Evolutionary conservation across 2,113 vertebrate species (phyloP).

Genomic region (Periophthalmus modestus): DNA sequence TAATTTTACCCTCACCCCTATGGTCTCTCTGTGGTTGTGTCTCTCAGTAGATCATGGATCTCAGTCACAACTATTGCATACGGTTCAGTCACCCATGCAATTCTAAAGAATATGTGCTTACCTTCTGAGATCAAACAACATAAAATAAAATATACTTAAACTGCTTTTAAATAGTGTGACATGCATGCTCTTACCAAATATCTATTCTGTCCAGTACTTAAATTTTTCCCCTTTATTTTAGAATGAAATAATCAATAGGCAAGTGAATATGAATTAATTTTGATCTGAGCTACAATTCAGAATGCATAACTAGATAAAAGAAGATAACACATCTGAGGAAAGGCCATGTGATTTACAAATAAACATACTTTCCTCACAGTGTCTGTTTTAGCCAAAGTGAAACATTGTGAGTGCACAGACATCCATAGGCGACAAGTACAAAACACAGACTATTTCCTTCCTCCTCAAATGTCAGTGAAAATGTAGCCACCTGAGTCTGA

Average conservation of each 20-base stretch:
- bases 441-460: conserved; percentile 3
- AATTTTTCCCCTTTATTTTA: neutral
- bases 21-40: neutral
- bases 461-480: conserved; percentile 54
- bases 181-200: neutral
- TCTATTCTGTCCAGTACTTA: neutral
- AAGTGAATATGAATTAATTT: neutral
- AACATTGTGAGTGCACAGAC: neutral
- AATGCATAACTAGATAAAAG: neutral
- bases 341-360: neutral
- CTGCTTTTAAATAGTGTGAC: too few species aligned
- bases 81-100: too few species aligned
- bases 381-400: neutral
- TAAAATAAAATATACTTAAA: neutral
- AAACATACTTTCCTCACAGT: neutral
- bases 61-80: too few species aligned
- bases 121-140: neutral
- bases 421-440: neutral
- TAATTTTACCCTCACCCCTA: neutral
- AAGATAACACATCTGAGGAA: neutral
- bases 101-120: neutral
- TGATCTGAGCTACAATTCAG: neutral
- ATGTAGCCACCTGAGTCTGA: conserved; percentile 16
- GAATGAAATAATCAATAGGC: neutral
- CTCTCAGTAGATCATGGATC: too few species aligned